These are phyloP conservation scores for Nomada hirtipes DNA, from an alignment of 2,888 invertebrate species.

Conservation along the genomic window DNA sequence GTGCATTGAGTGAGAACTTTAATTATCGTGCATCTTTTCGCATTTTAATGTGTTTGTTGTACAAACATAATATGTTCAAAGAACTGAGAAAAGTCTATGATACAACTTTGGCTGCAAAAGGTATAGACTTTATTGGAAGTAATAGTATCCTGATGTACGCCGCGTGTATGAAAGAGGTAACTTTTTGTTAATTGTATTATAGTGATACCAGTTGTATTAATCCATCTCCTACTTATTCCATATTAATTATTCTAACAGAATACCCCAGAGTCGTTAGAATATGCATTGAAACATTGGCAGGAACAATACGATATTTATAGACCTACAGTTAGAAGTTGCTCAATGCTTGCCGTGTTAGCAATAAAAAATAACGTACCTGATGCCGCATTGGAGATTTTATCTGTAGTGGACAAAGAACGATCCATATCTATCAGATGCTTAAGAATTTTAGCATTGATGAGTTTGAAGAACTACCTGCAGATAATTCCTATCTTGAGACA, in stretches of 20 bases:
- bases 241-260: constrained; percentile 86
- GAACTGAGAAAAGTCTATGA: constrained; percentile 88
- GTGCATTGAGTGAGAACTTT: constrained; percentile 88
- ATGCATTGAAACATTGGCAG: constrained; percentile 87
- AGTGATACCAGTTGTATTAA: background rate
- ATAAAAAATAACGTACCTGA: constrained; percentile 89
- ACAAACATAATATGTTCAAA: constrained; percentile 88
- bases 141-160: constrained; percentile 88
- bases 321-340: constrained; percentile 87
- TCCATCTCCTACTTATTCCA: constrained; percentile 43
- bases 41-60: constrained; percentile 90
- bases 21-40: constrained; percentile 89
- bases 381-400: constrained; percentile 88
- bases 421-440: constrained; percentile 90
- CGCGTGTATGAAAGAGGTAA: constrained; percentile 91
- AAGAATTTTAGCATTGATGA: constrained; percentile 87
- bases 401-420: constrained; percentile 85
- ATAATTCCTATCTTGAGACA: constrained; percentile 86
- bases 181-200: constrained; percentile 4
- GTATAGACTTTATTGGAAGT: rapidly evolving
- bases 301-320: constrained; percentile 85
- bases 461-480: constrained; percentile 88
- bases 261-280: constrained; percentile 88
- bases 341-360: constrained; percentile 89
- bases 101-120: constrained; percentile 85